Base-by-base conservation (phyloP, 2,797 vertebrate species). In the Hirundo rustica region DNA sequence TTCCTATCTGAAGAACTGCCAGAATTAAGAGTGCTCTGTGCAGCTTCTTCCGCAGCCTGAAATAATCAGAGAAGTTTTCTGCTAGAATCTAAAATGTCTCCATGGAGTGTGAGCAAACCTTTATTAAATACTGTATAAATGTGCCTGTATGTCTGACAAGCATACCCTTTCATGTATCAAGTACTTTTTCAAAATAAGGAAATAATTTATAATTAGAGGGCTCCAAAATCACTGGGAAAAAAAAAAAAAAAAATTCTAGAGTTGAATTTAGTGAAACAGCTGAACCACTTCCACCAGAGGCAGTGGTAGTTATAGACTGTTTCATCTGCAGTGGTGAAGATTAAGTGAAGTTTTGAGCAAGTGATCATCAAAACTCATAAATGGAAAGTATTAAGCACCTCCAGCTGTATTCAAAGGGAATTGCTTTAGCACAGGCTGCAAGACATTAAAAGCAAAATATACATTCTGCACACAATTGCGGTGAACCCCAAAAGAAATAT, bases 311-410 rank as follows among this genome's bases (percentile, higher is more conserved):
- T 60, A 55, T 3, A 68, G 44, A 70, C 40, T 51, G 36, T 36
- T 91, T 88, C 40, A 85, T 62, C 21, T 1, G 1, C n/a, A 91
- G 0, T 20, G 15, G 45, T 53, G 51, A 93, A 88, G 87, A 75
- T 75, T 60, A 73, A 75, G 48, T 42, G 60, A 93, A 45, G 58
- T 70, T 95, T 72, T 66, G 92, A 92, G 75, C 40, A 85, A 83
- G 9, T 17, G 27, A 85, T 45, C 50, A 61, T 29, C 16, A 80
- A 90, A 87, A 93, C 21, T 77, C 66, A 2, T 76, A 87, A 91
- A 1, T 79, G 42, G 34, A 45, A 95, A 89, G 27, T 44, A 88
- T 61, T 87, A 85, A 67, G 45, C 32, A 91, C 27, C 23, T 82
- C 45, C 42, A 73, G 57, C 36, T 67, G 19, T 64, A 82, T 82